phyloP scores from a whole-genome alignment of 2,888 invertebrate genomes.

The Agrilus cyanescens region DNA sequence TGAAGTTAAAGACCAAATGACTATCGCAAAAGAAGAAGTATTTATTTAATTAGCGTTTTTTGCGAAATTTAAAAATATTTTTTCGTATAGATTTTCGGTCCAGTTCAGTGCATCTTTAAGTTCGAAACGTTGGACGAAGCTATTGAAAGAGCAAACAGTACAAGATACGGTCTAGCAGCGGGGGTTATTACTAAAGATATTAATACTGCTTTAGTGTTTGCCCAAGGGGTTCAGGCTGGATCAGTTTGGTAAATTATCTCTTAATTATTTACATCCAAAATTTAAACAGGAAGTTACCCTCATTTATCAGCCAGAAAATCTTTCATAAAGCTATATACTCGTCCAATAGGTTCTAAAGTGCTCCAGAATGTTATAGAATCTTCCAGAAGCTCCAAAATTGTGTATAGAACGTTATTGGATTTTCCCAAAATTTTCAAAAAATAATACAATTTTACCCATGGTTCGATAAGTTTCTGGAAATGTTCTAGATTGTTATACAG shows the following conservation, averaged over 20 bases:
- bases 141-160: constrained; percentile 69
- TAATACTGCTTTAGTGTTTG: constrained; percentile 61
- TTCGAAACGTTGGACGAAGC: constrained; percentile 70
- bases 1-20: constrained; percentile 66
- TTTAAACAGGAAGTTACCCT: background rate
- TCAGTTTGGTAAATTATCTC: constrained; percentile 58
- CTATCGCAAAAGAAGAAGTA: constrained; percentile 65
- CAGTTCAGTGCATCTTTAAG: constrained; percentile 76
- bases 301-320: too few species aligned
- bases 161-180: constrained; percentile 70
- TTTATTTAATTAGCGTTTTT: constrained; percentile 10
- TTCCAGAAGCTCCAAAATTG: too few species aligned
- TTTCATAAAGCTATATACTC: too few species aligned
- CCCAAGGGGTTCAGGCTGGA: constrained; percentile 65
- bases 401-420: too few species aligned
- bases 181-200: constrained; percentile 72
- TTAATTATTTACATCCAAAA: background rate
- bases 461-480: too few species aligned
- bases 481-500: too few species aligned
- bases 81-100: constrained; percentile 75
- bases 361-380: too few species aligned
- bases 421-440: too few species aligned
- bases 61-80: background rate
- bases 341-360: too few species aligned
- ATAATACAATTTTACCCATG: too few species aligned